A percentile compares a stretch with the other conserved stretches of the same genome.
Evolutionary conservation across 2,888 invertebrate genomes (phyloP).

Genomic region (Psococerastis gibbosa): DNA sequence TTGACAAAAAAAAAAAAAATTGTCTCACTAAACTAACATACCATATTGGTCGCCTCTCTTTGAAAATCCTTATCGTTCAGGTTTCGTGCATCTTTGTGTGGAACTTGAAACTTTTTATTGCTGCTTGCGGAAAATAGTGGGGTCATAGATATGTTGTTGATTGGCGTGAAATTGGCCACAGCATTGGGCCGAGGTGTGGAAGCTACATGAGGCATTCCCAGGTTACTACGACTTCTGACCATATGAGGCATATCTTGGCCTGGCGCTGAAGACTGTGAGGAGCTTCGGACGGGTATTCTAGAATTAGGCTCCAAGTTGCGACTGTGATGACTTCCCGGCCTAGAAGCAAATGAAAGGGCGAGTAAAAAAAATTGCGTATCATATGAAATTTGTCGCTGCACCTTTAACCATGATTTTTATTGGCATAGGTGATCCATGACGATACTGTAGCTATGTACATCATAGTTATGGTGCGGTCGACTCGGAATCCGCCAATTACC

Average conservation of each 20-base stretch:
- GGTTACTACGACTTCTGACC: neutral
- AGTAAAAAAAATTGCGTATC: too few species aligned
- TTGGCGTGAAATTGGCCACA: neutral
- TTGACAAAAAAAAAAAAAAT: too few species aligned
- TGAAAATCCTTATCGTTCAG: neutral
- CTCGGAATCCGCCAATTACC: too few species aligned
- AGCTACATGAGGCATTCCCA: neutral
- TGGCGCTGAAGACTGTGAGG: neutral
- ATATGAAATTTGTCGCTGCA: too few species aligned
- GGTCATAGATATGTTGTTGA: neutral
- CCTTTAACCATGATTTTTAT: too few species aligned
- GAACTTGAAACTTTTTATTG: neutral
- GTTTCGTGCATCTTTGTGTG: neutral
- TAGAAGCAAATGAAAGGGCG: too few species aligned
- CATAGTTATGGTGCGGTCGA: too few species aligned
- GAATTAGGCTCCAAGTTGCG: neutral
- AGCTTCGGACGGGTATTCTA: neutral
- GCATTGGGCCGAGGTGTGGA: neutral
- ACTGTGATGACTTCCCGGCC: too few species aligned
- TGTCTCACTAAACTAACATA: too few species aligned
- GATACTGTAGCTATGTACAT: too few species aligned
- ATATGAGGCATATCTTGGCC: neutral
- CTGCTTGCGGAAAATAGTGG: neutral
- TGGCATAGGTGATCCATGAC: too few species aligned
- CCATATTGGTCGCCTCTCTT: too few species aligned